Evolutionary conservation across 2,797 vertebrate species (phyloP).

Genomic region (Acanthurus lineatus): DNA sequence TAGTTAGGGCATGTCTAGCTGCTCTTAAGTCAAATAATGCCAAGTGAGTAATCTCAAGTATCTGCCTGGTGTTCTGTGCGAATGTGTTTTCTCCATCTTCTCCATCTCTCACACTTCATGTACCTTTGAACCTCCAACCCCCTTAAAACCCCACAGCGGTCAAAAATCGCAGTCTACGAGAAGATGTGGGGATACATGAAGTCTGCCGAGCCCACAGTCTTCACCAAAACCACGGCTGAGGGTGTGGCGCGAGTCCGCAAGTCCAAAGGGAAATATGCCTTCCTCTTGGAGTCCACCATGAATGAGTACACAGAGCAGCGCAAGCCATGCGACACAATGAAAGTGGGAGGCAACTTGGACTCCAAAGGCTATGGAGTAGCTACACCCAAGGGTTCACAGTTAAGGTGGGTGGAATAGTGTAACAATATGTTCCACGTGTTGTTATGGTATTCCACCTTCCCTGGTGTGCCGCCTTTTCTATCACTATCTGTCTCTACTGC

Average conservation of each 20-base stretch:
- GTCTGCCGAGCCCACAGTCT: constrained; percentile 95
- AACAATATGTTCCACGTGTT: constrained; percentile 97
- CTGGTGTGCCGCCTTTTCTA: constrained; percentile 90
- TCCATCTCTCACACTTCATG: constrained; percentile 32
- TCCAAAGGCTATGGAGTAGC: constrained; percentile 98
- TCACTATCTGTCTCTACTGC: constrained; percentile 68
- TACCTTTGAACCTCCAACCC: constrained; percentile 42
- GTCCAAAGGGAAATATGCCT: constrained; percentile 98
- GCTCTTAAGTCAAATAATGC: no score
- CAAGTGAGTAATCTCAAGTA: no score
- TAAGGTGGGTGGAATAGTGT: constrained; percentile 99
- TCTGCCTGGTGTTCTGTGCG: constrained; percentile 12
- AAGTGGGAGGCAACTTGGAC: constrained; percentile 98
- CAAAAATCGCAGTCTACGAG: constrained; percentile 98
- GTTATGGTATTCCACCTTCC: constrained; percentile 99
- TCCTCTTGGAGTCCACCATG: constrained; percentile 97
- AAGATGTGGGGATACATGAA: constrained; percentile 99
- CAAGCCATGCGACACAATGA: constrained; percentile 98
- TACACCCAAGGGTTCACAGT: constrained; percentile 98
- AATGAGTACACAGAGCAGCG: constrained; percentile 97
- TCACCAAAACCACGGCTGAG: constrained; percentile 95
- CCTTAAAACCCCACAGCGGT: constrained; percentile 86
- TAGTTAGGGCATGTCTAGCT: no score
- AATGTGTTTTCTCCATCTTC: not conserved
- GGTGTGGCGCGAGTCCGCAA: constrained; percentile 95